Conservation (phyloP, 2,797 vertebrate genomes). For the Vespertilio murinus region DNA sequence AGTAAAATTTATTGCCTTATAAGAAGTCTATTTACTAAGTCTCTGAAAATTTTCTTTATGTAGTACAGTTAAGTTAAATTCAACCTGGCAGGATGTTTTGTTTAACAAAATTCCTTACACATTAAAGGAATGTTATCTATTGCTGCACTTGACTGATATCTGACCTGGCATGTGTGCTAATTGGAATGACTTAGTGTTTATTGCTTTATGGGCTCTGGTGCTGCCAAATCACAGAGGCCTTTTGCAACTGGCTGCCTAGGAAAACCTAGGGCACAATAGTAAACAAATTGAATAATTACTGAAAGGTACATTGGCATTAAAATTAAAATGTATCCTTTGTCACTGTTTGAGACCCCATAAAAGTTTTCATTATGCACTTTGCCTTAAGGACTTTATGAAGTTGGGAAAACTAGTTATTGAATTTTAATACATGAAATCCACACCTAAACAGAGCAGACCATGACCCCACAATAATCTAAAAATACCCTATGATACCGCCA, state of each 20-base stretch:
- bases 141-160: conserved; percentile 15
- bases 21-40: conserved; percentile 50
- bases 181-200: conserved; percentile 34
- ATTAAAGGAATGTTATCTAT: background rate
- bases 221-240: conserved; percentile 27
- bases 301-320: conserved; percentile 36
- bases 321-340: background rate
- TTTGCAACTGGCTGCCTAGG: conserved; percentile 11
- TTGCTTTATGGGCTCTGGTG: background rate
- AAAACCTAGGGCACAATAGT: background rate
- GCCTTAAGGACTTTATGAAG: background rate
- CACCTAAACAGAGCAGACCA: conserved; percentile 68
- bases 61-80: conserved; percentile 6
- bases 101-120: conserved; percentile 42
- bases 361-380: conserved; percentile 36
- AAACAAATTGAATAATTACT: background rate
- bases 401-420: conserved; percentile 62
- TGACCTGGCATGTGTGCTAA: conserved; percentile 45
- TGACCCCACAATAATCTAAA: conserved; percentile 73
- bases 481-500: conserved; percentile 71
- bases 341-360: background rate
- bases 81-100: conserved; percentile 28
- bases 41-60: conserved; percentile 2
- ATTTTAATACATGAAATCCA: conserved; percentile 76
- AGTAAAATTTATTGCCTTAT: background rate